Conservation (phyloP, 2,113 vertebrate genomes). For the Glaucidium brasilianum region DNA sequence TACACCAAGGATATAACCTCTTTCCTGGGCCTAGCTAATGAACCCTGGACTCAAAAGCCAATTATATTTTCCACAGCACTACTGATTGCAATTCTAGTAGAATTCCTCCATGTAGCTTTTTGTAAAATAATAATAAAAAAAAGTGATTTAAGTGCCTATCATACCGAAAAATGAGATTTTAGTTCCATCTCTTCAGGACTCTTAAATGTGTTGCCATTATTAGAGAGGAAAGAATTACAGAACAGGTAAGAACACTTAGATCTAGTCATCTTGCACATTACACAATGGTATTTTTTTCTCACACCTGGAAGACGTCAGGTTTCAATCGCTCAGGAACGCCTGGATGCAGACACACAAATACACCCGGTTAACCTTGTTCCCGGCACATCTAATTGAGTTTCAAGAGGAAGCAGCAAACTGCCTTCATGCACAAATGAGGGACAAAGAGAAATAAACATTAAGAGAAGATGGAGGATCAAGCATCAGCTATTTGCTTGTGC, state of each 20-base stretch:
- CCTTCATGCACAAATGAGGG: neutral
- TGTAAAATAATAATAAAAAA: neutral
- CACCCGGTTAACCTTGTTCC: neutral
- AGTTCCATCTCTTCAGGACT: neutral
- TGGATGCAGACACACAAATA: neutral
- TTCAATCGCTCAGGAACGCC: accelerated
- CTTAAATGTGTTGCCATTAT: neutral
- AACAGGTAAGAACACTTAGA: neutral
- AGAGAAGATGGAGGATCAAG: neutral
- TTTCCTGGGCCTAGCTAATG: neutral
- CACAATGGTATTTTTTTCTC: neutral
- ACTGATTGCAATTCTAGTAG: neutral
- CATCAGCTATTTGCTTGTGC: accelerated
- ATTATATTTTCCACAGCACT: neutral
- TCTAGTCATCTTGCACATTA: too few relatives aligned
- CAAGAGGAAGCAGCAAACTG: neutral
- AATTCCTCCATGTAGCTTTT: neutral
- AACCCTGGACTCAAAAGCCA: neutral
- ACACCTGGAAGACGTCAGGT: accelerated
- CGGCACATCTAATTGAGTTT: neutral
- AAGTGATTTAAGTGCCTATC: neutral
- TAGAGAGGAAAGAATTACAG: neutral
- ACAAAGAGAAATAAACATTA: neutral
- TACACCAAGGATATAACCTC: neutral
- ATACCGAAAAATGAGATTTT: neutral